Base-by-base conservation (phyloP, 2,113 vertebrate genomes). In the Dicrurus megarhynchus region DNA sequence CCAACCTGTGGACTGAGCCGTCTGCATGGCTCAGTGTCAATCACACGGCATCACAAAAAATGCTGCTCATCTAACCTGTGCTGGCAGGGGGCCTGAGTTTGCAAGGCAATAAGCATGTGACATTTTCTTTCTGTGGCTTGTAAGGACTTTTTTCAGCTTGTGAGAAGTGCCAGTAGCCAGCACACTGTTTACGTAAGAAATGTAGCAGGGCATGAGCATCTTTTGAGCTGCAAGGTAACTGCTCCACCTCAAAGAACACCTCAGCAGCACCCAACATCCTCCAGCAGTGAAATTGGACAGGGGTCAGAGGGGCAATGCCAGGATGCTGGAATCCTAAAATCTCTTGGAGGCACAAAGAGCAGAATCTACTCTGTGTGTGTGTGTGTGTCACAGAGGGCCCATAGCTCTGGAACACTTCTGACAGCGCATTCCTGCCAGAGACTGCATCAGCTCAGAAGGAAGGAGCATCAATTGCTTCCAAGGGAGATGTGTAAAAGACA, bases 401-500 rank as follows among this genome's bases (percentile, higher is more conserved):
- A 1, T 2, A 79, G 87, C 69, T 88, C 87, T 53, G 76, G 79
- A 93, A 83, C 5, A 2, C 70, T 83, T 49, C 57, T 0, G 4
- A 68, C 41, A 68, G 70, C 39, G 59, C 68, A 47, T 78, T 93
- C 73, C 86, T 92, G 84, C 75, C 46, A 80, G 65, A 85, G 63
- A 39, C 10, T 63, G 22, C 19, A 75, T 47, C 79, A 92, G 68
- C 88, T 95, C 88, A 60, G 52, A 87, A 89, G 87, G 67, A 93
- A 93, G 35, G 70, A 95, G 57, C 69, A 84, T 82, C 92, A 77
- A 64, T 67, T 91, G 89, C 84, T 97, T 94, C 91, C 95, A 90
- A 74, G 95, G 92, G 83, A 93, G 78, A 87, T 16, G 30, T 93
- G 87, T 91, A 77, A 93, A 84, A 95, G 77, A 95, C 87, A 96